Conservation (phyloP, 2,888 invertebrate genomes). For the Apotomis betuletana region DNA sequence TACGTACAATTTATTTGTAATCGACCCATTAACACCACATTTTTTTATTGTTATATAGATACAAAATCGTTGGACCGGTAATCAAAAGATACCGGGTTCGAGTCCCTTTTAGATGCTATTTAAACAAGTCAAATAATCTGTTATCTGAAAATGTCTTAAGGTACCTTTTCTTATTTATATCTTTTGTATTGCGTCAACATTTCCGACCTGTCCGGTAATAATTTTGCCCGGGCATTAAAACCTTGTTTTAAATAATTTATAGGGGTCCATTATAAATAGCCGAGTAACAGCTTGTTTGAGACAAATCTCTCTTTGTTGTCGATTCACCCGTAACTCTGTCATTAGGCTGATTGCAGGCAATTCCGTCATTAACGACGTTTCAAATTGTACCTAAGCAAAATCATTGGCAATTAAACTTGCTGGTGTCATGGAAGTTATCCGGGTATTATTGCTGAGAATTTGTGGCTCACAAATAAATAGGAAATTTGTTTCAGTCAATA, state of each 20-base stretch:
- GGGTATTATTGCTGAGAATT: constrained; percentile 16
- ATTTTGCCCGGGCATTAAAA: constrained; percentile 19
- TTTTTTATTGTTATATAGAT: too few species aligned
- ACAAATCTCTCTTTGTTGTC: constrained; percentile 43
- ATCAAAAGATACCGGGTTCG: too few species aligned
- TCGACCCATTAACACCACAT: too few species aligned
- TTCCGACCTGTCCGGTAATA: constrained; percentile 6
- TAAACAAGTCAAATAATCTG: too few species aligned
- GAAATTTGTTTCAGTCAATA: neutral
- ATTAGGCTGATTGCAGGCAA: constrained; percentile 59
- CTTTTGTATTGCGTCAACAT: neutral
- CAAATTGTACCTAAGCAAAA: constrained; percentile 53
- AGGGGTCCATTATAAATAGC: constrained; percentile 35
- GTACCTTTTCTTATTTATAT: too few species aligned
- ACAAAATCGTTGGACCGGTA: too few species aligned
- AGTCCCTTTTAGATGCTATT: too few species aligned
- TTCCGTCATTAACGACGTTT: constrained; percentile 58
- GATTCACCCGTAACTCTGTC: constrained; percentile 51
- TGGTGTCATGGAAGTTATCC: constrained; percentile 31
- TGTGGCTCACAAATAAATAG: constrained; percentile 1
- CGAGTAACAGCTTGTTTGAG: constrained; percentile 37
- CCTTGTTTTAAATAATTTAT: constrained; percentile 23
- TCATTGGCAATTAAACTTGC: constrained; percentile 49
- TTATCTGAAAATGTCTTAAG: too few species aligned
- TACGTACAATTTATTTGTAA: too few species aligned